Conservation (phyloP, 2,888 invertebrate genomes). For the Dolichomitus sp. region DNA sequence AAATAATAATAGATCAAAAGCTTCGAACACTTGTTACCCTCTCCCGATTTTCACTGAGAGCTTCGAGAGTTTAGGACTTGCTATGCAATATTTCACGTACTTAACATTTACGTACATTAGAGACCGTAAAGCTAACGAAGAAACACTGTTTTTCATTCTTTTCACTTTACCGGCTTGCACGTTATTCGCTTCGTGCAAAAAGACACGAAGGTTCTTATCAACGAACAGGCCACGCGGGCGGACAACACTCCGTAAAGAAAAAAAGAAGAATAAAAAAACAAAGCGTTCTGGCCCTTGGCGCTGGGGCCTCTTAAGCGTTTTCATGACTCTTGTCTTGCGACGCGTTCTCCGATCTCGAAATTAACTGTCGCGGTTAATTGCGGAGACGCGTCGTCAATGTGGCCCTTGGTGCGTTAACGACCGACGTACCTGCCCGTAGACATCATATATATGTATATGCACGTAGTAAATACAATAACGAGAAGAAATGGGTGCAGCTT, state of each 20-base stretch:
- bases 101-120: constrained; percentile 43
- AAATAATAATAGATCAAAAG: constrained; percentile 36
- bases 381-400: constrained; percentile 74
- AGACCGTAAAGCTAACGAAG: constrained; percentile 65
- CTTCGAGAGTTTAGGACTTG: constrained; percentile 33
- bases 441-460: not conserved
- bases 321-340: constrained; percentile 29
- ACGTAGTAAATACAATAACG: constrained; percentile 11
- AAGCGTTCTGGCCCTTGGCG: constrained; percentile 39
- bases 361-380: constrained; percentile 78
- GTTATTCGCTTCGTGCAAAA: constrained; percentile 28
- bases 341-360: constrained; percentile 70
- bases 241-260: constrained; percentile 43
- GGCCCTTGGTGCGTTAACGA: constrained; percentile 50
- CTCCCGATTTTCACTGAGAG: constrained; percentile 57
- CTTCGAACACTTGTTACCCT: constrained; percentile 31
- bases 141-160: constrained; percentile 44
- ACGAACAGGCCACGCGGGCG: constrained; percentile 37
- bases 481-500: constrained; percentile 29
- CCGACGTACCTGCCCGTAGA: constrained; percentile 33
- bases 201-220: constrained; percentile 23
- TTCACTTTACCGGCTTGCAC: constrained; percentile 7
- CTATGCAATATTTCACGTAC: constrained; percentile 45
- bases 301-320: constrained; percentile 55
- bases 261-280: constrained; percentile 37